Evolutionary conservation across 2,888 invertebrate genomes (phyloP).

Genomic region (Eristalis intricaria): DNA sequence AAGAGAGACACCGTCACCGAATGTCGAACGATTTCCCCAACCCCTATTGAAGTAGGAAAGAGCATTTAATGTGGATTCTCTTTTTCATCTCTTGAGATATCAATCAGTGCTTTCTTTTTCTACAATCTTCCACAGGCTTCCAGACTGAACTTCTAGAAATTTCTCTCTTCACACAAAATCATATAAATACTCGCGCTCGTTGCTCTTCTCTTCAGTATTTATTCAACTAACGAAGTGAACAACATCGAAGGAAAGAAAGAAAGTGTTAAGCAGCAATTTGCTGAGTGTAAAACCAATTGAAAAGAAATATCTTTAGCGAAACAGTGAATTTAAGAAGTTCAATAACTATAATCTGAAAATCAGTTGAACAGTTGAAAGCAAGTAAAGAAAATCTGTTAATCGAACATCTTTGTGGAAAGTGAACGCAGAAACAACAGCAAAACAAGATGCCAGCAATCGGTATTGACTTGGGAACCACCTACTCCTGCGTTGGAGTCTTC

Average conservation of each 20-base stretch:
- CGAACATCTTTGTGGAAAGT: neutral
- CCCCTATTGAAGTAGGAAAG: too few relatives aligned
- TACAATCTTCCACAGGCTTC: neutral
- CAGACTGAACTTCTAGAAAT: neutral
- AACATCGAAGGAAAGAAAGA: neutral
- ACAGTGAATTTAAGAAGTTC: neutral
- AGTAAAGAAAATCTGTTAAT: neutral
- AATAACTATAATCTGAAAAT: neutral
- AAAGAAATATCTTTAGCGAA: neutral
- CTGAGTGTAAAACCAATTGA: neutral
- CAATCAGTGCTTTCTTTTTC: neutral
- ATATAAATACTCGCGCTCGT: neutral
- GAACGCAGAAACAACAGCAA: neutral
- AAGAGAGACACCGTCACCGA: too few relatives aligned
- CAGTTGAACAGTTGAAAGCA: neutral
- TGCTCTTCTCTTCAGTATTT: neutral
- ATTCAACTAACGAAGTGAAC: neutral
- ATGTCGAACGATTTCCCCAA: too few relatives aligned
- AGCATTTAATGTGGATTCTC: too few relatives aligned
- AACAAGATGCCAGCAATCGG: conserved; percentile 85
- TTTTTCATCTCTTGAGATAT: neutral
- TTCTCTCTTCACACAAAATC: neutral
- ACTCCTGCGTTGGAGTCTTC: conserved; percentile 90
- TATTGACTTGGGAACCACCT: conserved; percentile 92
- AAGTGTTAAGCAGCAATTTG: neutral